These are phyloP conservation scores for Notospermus geniculatus DNA, from an alignment of 1,140 invertebrate genomes.

Conservation along the genomic window DNA sequence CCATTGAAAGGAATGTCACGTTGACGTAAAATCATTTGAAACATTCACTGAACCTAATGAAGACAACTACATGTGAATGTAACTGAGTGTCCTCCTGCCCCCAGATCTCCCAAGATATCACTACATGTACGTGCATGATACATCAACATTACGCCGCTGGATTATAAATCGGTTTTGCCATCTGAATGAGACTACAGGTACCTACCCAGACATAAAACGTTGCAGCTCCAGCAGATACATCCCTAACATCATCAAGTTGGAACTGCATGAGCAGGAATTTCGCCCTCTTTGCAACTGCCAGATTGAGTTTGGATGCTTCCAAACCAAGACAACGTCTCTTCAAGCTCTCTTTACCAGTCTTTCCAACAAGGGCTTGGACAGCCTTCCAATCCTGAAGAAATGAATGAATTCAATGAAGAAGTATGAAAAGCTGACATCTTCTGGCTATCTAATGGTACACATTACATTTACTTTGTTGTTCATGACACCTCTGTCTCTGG, in stretches of 20 bases:
- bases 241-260: conserved; percentile 49
- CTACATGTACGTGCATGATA: not conserved
- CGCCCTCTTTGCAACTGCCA: conserved; percentile 29
- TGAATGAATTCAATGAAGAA: no score
- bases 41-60: conserved; percentile 10
- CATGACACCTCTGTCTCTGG: no score
- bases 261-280: conserved; percentile 35
- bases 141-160: not conserved
- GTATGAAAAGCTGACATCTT: no score
- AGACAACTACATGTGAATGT: not conserved
- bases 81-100: no score
- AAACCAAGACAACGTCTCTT: conserved; percentile 47
- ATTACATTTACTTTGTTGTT: no score
- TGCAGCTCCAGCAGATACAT: conserved; percentile 52
- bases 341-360: conserved; percentile 51
- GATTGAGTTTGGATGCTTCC: conserved; percentile 34
- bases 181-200: conserved; percentile 8
- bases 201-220: conserved; percentile 53
- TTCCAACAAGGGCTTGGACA: conserved; percentile 50
- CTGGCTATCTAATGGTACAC: no score
- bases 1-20: no score
- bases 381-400: conserved; percentile 49
- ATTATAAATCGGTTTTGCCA: not conserved
- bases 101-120: not conserved
- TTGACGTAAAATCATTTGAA: not conserved